These are phyloP conservation scores for Mus caroli DNA, from an alignment of 2,797 vertebrate genomes.

Conservation along the genomic window DNA sequence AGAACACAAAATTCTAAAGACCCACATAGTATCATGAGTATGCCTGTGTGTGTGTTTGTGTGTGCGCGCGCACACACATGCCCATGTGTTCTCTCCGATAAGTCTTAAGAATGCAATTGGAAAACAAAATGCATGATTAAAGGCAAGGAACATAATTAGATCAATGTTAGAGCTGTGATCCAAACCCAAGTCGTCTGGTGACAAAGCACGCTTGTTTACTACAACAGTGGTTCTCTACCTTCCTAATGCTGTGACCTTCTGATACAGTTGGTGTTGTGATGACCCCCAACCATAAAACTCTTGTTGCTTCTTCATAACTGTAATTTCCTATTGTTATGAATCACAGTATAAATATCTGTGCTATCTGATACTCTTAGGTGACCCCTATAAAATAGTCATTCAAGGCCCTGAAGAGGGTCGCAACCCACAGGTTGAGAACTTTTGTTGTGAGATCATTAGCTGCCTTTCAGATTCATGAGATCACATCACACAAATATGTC, in stretches of 20 bases:
- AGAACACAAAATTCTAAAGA: background rate
- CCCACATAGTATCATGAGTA: background rate
- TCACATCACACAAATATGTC: background rate
- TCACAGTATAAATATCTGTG: background rate
- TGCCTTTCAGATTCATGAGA: constrained; percentile 3
- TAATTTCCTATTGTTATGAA: background rate
- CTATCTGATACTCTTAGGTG: background rate
- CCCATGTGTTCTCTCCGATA: background rate
- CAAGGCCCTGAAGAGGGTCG: too few species aligned
- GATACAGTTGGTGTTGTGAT: too few species aligned
- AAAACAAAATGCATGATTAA: background rate
- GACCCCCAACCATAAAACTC: background rate
- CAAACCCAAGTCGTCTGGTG: background rate
- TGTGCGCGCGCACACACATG: too few species aligned
- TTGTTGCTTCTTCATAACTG: background rate
- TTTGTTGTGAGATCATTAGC: constrained; percentile 20
- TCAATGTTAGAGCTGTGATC: background rate
- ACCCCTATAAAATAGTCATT: background rate
- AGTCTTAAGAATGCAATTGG: background rate
- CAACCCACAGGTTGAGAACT: background rate
- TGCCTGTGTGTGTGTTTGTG: background rate
- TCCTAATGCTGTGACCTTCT: background rate
- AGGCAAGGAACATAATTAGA: background rate
- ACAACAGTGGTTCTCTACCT: background rate
- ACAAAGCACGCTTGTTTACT: background rate